Base-by-base conservation (phyloP, 2,888 invertebrate species). In the Oligia latruncula region DNA sequence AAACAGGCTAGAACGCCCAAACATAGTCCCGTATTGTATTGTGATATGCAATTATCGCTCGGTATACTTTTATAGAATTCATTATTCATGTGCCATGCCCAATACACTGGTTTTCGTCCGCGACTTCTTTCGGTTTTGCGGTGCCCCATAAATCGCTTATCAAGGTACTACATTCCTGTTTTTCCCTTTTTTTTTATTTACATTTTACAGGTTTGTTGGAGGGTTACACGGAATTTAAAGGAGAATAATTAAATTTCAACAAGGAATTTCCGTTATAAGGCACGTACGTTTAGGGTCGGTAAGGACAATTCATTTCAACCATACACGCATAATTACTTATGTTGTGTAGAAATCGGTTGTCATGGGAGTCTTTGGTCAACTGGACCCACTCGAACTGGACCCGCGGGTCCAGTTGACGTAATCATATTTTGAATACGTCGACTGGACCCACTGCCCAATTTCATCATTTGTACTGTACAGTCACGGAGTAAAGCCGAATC, bases 21-120 rank as follows among this genome's bases (percentile, higher is more conserved):
- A 87, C 85, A 79, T 77, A 66, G 75, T 71, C 62, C 68, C 23
- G 71, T 87, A 78, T 77, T 77, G 75, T 87, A 74, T 80, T 81
- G 77, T 82, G 78, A 89, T 84, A 88, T 52, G 84, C 87, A 81
- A 87, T 85, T 87, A 85, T 87, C 70, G 70, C 77, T 66, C 23
- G 29, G 65, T 84, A 49, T 70, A 73, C 49, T 77, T 77, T 85
- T 81, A 75, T 81, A 70, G 46, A 77, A 85, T 81, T 85, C 58
- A 87, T 85, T 80, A 87, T 77, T 87, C 85, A 80, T 64, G 52
- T 73, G 75, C 71, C 64, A 71, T 84, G 74, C 64, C 74, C 64
- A 87, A 87, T 43, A 60, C 29, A 58, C 29, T n/a, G 58, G 62
- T 29, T 75, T 71, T 74, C 60, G 58, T 55, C 35, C 52, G 2